Evolutionary conservation across 2,797 vertebrate genomes (phyloP).

Genomic region (Schizopygopsis malacanthus): DNA sequence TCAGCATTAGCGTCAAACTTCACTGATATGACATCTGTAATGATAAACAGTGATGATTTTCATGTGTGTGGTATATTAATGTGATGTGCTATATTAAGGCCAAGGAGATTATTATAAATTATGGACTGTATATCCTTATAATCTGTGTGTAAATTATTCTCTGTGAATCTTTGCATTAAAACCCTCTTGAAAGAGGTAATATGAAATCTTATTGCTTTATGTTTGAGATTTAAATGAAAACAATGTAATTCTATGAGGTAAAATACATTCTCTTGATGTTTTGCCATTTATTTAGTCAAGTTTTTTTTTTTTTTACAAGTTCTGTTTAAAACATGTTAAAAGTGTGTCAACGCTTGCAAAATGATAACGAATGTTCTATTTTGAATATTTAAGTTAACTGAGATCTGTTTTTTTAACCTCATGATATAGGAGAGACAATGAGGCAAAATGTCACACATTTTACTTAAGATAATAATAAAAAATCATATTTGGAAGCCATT

Average conservation of each 20-base stretch:
- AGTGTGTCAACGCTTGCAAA: background rate
- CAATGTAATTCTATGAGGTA: conserved; percentile 61
- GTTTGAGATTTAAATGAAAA: conserved; percentile 69
- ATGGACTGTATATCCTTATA: conserved; percentile 23
- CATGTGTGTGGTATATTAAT: background rate
- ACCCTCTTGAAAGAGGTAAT: conserved; percentile 46
- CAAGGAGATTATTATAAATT: conserved; percentile 27
- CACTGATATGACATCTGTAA: conserved; percentile 13
- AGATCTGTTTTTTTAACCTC: background rate
- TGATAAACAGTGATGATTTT: conserved; percentile 1
- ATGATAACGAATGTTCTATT: background rate
- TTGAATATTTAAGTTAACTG: background rate
- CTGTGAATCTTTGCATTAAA: conserved; percentile 40
- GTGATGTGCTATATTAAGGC: background rate
- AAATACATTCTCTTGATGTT: conserved; percentile 23
- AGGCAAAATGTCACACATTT: too few relatives aligned
- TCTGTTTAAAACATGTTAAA: background rate
- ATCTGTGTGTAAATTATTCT: conserved; percentile 53
- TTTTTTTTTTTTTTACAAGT: background rate
- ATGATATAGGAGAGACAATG: too few relatives aligned
- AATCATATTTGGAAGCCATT: too few relatives aligned
- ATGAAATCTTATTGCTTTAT: conserved; percentile 40
- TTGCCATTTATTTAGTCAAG: background rate
- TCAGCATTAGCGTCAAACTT: background rate
- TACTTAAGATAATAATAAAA: too few relatives aligned